These are phyloP conservation scores for Scaptomyza caliginosa DNA, from an alignment of 2,888 invertebrate genomes.

Conservation along the genomic window DNA sequence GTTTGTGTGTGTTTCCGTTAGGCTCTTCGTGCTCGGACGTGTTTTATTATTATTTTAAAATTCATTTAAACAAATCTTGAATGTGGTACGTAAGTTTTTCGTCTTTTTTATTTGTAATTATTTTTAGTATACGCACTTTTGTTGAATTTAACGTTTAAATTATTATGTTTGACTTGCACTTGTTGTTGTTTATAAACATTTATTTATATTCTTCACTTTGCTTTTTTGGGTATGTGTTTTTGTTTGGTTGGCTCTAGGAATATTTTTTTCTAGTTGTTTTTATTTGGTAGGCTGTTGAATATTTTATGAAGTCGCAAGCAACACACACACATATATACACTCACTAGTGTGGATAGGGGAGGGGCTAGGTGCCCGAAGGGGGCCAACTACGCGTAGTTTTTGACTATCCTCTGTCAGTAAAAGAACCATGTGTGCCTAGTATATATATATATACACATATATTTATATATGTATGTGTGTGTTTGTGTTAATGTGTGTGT, in stretches of 20 bases:
- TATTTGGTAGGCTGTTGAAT: constrained; percentile 63
- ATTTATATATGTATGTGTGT: constrained; percentile 3
- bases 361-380: constrained; percentile 22
- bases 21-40: neutral
- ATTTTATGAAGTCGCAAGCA: constrained; percentile 63
- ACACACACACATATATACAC: constrained; percentile 9
- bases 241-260: constrained; percentile 17
- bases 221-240: too few relatives aligned
- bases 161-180: constrained; percentile 31
- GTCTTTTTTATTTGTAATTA: neutral
- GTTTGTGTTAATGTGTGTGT: constrained; percentile 22
- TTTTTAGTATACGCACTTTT: constrained; percentile 24
- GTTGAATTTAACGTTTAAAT: constrained; percentile 44
- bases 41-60: constrained; percentile 31
- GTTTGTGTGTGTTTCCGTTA: constrained; percentile 16
- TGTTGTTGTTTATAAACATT: constrained; percentile 42
- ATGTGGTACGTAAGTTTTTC: neutral
- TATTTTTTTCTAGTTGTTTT: constrained; percentile 36
- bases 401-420: constrained; percentile 42
- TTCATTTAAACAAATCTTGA: constrained; percentile 22
- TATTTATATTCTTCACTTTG: constrained; percentile 39
- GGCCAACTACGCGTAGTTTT: constrained; percentile 51
- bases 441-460: too few relatives aligned
- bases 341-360: neutral
- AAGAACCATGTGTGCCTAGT: constrained; percentile 10